phyloP scores from a whole-genome alignment of 2,888 invertebrate genomes.

The Tachina grossa region DNA sequence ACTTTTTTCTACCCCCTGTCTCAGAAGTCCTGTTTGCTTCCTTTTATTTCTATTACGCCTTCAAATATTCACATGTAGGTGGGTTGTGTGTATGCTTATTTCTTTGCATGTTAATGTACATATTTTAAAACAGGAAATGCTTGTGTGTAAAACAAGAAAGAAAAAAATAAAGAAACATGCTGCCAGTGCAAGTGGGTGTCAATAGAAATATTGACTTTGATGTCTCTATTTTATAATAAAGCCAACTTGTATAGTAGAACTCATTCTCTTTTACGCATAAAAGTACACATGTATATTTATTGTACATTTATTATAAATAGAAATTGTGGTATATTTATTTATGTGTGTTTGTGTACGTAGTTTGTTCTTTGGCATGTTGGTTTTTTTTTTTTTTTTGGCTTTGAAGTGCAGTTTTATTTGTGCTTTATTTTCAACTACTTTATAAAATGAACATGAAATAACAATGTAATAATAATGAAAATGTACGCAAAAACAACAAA shows the following conservation, averaged over 20 bases:
- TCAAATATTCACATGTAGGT: background rate
- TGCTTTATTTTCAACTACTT: background rate
- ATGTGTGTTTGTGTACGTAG: background rate
- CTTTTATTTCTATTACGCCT: background rate
- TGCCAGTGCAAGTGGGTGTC: slow-evolving; percentile 58
- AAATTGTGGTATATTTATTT: background rate
- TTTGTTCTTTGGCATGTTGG: slow-evolving; percentile 13
- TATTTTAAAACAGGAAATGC: slow-evolving; percentile 34
- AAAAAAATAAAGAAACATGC: slow-evolving; percentile 17
- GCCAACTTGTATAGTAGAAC: slow-evolving; percentile 7
- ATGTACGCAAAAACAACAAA: background rate
- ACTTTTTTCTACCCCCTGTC: background rate
- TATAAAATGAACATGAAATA: background rate
- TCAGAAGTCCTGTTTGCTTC: background rate
- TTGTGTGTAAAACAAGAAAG: background rate
- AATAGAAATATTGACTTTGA: slow-evolving; percentile 71
- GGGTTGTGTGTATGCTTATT: background rate
- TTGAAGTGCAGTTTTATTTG: slow-evolving; percentile 19
- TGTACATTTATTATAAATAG: background rate
- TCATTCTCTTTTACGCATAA: background rate
- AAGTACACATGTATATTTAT: background rate
- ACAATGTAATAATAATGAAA: background rate
- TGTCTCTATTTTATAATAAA: slow-evolving; percentile 44
- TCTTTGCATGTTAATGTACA: background rate
- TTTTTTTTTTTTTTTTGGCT: slow-evolving; percentile 8